phyloP scores from a whole-genome alignment of 2,113 vertebrate genomes.

The Mesitornis unicolor region DNA sequence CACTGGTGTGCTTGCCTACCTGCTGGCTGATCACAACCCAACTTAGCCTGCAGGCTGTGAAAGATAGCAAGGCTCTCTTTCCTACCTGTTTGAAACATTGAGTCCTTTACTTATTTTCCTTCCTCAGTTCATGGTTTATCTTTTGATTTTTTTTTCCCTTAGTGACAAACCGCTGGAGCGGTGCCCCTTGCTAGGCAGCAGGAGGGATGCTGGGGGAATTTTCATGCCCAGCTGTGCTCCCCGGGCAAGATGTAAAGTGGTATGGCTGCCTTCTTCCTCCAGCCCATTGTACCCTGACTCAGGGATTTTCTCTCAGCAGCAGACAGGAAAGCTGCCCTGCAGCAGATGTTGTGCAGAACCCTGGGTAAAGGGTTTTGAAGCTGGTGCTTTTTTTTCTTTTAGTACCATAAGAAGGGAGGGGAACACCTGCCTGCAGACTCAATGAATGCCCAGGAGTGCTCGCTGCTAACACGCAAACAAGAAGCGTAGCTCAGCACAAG shows the following conservation, averaged over 20 bases:
- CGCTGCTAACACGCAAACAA: accelerated
- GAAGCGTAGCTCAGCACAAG: accelerated
- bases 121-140: neutral
- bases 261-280: neutral
- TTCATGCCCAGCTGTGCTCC: neutral
- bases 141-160: neutral
- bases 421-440: neutral
- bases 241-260: too few relatives aligned
- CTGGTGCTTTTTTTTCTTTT: neutral
- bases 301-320: neutral
- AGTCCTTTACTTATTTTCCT: neutral
- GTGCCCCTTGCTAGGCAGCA: neutral
- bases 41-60: neutral
- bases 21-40: neutral
- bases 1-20: neutral
- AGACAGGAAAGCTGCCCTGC: neutral
- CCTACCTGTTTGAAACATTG: neutral
- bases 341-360: neutral
- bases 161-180: neutral
- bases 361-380: neutral
- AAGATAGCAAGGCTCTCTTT: neutral
- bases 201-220: neutral
- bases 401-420: neutral
- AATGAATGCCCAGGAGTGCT: accelerated
- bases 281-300: accelerated